These are phyloP conservation scores for Antheraea assamensis DNA, from an alignment of 2,888 invertebrate species.

Conservation along the genomic window DNA sequence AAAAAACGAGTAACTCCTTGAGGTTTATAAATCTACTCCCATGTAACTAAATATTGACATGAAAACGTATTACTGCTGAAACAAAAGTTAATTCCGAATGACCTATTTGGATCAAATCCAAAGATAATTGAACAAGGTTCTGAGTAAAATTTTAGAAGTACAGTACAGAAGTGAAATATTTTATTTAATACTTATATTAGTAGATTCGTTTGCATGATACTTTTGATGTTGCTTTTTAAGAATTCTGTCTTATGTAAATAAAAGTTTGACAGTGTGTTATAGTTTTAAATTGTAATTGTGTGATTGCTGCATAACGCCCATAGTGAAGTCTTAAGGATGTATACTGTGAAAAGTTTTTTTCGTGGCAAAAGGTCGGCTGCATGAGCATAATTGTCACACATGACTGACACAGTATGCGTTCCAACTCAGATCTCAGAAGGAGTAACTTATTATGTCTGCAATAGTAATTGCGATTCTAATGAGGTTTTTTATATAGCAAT, in stretches of 20 bases:
- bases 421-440: too few species aligned
- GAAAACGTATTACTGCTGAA: neutral
- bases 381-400: too few species aligned
- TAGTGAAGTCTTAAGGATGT: neutral
- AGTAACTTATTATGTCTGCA: too few species aligned
- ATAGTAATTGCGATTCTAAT: too few species aligned
- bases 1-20: neutral
- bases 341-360: neutral
- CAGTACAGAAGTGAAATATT: neutral
- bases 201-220: neutral
- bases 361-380: too few species aligned
- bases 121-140: neutral
- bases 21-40: neutral
- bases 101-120: conserved; percentile 9
- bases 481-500: too few species aligned
- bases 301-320: neutral
- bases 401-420: too few species aligned
- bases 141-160: neutral
- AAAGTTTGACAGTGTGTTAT: neutral
- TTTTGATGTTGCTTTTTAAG: neutral
- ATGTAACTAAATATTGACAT: neutral
- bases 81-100: neutral
- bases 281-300: neutral
- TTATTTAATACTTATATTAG: too few species aligned
- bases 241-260: too few species aligned